Conservation (phyloP, 1,140 invertebrate genomes). For the Drosophila parabipectinata region DNA sequence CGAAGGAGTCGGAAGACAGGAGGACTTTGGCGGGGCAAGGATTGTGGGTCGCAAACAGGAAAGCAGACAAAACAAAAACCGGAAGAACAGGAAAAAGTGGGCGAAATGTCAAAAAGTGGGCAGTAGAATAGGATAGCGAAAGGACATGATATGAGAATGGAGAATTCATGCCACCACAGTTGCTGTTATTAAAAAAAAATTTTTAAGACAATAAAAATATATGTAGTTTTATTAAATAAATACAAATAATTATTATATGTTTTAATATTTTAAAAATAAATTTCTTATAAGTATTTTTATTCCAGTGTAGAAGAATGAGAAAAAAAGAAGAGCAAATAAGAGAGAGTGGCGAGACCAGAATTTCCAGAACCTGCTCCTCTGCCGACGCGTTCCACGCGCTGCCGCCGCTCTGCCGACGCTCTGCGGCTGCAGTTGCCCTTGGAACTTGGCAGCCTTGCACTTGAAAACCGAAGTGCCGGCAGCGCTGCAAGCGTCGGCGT, state of each 20-base stretch:
- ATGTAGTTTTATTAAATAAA: too few relatives aligned
- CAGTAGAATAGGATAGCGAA: constrained; percentile 28
- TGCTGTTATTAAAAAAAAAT: neutral
- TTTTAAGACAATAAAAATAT: too few relatives aligned
- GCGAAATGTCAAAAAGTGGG: constrained; percentile 80
- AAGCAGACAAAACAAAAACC: constrained; percentile 80
- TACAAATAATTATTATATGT: too few relatives aligned
- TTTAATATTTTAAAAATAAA: too few relatives aligned
- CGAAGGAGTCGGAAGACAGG: neutral
- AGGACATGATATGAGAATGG: neutral
- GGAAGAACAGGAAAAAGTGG: constrained; percentile 82
- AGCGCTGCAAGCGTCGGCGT: constrained; percentile 27
- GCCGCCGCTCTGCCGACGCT: constrained; percentile 37
- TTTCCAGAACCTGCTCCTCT: constrained; percentile 29
- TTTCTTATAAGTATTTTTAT: neutral
- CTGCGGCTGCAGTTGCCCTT: constrained; percentile 77
- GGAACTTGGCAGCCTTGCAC: constrained; percentile 72
- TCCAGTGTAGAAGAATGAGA: constrained; percentile 11
- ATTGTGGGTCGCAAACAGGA: constrained; percentile 79
- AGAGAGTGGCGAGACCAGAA: constrained; percentile 9
- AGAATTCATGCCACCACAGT: neutral
- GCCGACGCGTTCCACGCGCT: constrained; percentile 18
- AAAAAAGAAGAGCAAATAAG: constrained; percentile 3
- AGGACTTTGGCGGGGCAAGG: constrained; percentile 53
- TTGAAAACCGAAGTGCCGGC: constrained; percentile 63